Base-by-base conservation (phyloP, 2,113 vertebrate genomes). In the Osmerus mordax region DNA sequence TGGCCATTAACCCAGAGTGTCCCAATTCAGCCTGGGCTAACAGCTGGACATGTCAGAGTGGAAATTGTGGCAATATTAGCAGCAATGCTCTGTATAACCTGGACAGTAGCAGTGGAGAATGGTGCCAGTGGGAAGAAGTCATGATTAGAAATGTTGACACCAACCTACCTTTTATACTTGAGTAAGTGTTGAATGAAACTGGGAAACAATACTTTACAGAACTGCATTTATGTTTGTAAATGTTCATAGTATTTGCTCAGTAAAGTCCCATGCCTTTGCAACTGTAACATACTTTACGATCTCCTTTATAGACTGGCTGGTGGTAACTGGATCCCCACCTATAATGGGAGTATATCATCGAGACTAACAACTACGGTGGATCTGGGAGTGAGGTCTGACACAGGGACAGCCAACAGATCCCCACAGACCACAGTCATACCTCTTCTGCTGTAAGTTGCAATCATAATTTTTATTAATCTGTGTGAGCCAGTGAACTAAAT, bases 351-450 rank as follows among this genome's bases (percentile, higher is more conserved):
- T 67, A 0, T 1, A 21, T 0, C 0, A n/a, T 81, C 77, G 79
- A 21, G 13, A 19, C 56, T 81, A 23, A 29, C 19, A 14, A 68
- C 79, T 16, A 55, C 59, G 6, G 69, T 84, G 61, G 79, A 84
- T 68, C 72, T 81, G 23, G 82, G 82, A 18, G 67, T 23, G 18
- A 65, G 82, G 55, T 84, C 79, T 12, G 82, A 84, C 53, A 78
- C 73, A 15, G 7, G 23, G 2, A 55, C 19, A 15, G 74, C 70
- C 29, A 77, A 81, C 66, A 54, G 58, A 59, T 81, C 69, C 6
- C 82, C 72, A 21, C 60, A 62, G 60, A 62, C 60, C 60, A 62
- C 60, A 15, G 25, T 62, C 60, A 2, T 62, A 6, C 60, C 60
- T 16, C 60, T 62, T 3, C 23, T 62, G 13, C 25, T 4, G 60